Evolutionary conservation across 2,797 vertebrate genomes (phyloP).

Genomic region (Acanthornis magna): DNA sequence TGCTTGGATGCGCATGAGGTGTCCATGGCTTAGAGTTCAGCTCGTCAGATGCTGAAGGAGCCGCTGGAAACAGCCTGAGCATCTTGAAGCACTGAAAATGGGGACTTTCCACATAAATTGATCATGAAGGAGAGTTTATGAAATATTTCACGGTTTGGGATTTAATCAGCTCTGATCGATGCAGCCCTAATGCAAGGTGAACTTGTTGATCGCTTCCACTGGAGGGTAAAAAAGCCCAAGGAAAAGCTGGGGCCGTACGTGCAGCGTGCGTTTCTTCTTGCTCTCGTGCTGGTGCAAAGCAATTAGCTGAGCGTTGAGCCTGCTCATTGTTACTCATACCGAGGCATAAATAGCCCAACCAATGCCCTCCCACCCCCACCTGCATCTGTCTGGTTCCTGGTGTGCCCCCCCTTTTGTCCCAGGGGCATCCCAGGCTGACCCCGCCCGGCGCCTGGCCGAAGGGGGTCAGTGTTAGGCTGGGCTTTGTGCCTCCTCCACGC

Average conservation of each 20-base stretch:
- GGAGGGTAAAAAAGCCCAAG: slow-evolving; percentile 17
- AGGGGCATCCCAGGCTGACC: background rate
- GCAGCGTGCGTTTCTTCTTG: background rate
- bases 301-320: slow-evolving; percentile 52
- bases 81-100: background rate
- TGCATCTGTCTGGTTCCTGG: background rate
- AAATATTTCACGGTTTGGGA: slow-evolving; percentile 44
- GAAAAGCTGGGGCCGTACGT: background rate
- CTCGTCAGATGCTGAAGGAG: background rate
- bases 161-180: slow-evolving; percentile 63
- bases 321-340: slow-evolving; percentile 64
- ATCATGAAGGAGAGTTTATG: slow-evolving; percentile 33
- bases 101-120: slow-evolving; percentile 27
- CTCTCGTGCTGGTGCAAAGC: slow-evolving; percentile 52
- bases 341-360: slow-evolving; percentile 62
- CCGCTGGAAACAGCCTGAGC: background rate
- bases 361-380: slow-evolving; percentile 40
- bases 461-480: slow-evolving; percentile 16
- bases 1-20: accelerated
- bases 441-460: accelerated
- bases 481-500: background rate
- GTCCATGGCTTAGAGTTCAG: background rate
- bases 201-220: slow-evolving; percentile 31
- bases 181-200: slow-evolving; percentile 53
- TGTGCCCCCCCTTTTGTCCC: background rate